Evolutionary conservation across 92 coral and sea anemone genomes (phyloP).

Genomic region (Parazoanthus atlanticus): DNA sequence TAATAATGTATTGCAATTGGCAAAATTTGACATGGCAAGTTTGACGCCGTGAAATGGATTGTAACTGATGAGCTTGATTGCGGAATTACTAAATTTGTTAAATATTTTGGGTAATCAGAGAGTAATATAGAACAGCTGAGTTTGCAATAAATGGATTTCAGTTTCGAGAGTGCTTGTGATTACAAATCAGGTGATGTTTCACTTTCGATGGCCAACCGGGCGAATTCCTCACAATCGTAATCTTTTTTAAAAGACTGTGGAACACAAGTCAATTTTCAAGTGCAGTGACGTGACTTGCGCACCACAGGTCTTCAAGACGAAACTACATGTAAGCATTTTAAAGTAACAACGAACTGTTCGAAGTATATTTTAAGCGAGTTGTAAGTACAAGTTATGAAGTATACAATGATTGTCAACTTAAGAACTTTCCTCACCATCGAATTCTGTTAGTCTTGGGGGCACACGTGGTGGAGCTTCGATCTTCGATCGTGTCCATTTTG

Average conservation of each 20-base stretch:
- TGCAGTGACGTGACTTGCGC: neutral
- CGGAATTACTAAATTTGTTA: neutral
- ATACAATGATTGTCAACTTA: neutral
- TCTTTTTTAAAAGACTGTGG: no score
- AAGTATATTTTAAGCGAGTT: no score
- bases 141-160: neutral
- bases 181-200: neutral
- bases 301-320: neutral
- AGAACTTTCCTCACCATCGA: conserved; percentile 71
- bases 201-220: neutral
- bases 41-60: no score
- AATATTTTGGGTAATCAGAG: neutral
- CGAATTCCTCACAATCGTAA: neutral
- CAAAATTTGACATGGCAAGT: no score
- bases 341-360: neutral
- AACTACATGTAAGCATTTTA: neutral
- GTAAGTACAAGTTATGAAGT: neutral
- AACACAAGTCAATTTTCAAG: no score
- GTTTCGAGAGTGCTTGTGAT: neutral
- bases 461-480: conserved; percentile 72
- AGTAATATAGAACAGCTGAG: neutral
- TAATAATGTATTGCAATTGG: no score
- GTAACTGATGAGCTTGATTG: no score
- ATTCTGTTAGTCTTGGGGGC: conserved; percentile 75
- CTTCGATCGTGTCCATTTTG: conserved; percentile 90